Conservation (phyloP, 2,888 invertebrate genomes). For the Eristalis intricaria region DNA sequence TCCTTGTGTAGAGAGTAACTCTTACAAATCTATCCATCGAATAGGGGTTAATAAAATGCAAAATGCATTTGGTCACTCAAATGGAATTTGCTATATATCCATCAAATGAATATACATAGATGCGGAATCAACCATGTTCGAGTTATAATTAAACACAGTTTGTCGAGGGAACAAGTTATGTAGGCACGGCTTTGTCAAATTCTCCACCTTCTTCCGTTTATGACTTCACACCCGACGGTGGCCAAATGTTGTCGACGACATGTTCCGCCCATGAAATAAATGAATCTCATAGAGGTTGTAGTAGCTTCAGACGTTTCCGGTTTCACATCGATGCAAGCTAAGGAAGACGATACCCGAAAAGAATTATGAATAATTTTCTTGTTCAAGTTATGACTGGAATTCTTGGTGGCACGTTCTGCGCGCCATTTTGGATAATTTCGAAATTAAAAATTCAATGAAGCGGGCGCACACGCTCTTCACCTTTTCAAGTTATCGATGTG, state of each 20-base stretch:
- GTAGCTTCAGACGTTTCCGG: constrained; percentile 59
- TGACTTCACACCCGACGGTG: constrained; percentile 31
- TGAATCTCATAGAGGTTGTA: constrained; percentile 21
- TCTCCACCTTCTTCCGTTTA: constrained; percentile 52
- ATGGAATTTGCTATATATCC: constrained; percentile 35
- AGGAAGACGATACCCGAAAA: constrained; percentile 67
- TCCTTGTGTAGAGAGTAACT: constrained; percentile 60
- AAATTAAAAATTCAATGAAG: constrained; percentile 63
- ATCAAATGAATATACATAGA: not conserved
- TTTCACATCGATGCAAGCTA: constrained; percentile 38
- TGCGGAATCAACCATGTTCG: constrained; percentile 36
- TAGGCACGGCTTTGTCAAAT: constrained; percentile 38
- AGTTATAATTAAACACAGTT: constrained; percentile 25
- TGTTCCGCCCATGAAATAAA: constrained; percentile 67
- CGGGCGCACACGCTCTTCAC: constrained; percentile 45
- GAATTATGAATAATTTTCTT: constrained; percentile 50
- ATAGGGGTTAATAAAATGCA: constrained; percentile 63
- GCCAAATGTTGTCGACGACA: constrained; percentile 22
- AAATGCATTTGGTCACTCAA: constrained; percentile 55
- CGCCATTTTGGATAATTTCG: constrained; percentile 58
- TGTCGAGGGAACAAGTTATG: constrained; percentile 36
- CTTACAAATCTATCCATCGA: constrained; percentile 53
- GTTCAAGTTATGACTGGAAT: constrained; percentile 37
- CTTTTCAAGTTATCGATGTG: constrained; percentile 19
- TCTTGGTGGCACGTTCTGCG: constrained; percentile 59